Evolutionary conservation across 2,888 invertebrate genomes (phyloP), one percentile per base, ranked within the genome.

Genomic region (Diarsia brunnea): DNA sequence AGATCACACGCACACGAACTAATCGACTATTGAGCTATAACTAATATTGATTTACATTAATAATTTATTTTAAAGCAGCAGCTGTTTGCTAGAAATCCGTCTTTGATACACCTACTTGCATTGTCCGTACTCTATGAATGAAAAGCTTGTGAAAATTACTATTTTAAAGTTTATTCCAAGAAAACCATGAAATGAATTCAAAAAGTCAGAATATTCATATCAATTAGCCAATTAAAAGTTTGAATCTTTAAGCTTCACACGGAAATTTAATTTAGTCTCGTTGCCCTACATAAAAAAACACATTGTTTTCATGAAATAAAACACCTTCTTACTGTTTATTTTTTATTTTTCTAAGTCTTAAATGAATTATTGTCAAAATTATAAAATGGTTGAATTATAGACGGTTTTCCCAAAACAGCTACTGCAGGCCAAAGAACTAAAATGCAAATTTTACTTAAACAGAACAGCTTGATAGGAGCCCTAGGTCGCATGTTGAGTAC

Each of bases 401-500:
- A 77, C 75, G 88, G 80, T 78, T 86, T 81, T 78, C 51, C 45
- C 77, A 79, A 78, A 79, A 73, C 7, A 27, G 66, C 85, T 83
- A 81, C 88, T 81, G 69, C 49, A 11, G 69, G 16, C 8, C 67
- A 79, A 31, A 64, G 4, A n/a, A 78, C 63, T 81, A 75, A 84
- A 69, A 68, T 84, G 5, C 0, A 0, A 19, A 77, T 73, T 75
- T 82, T 82, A 82, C 78, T 78, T 91, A 95, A 96, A 91, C 97
- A 98, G 97, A 97, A 97, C 92, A 98, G 98, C 91, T 97, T 98
- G 67, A 96, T 98, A 81, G 98, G 98, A 89, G 98, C 98, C 74
- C 96, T 98, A 90, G 98, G 98, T 64, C 97, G 98, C 85, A 97
- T 98, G 91, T 96, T 98, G 87, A 98, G 98, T 89, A 98, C 98